Conservation (phyloP, 2,113 vertebrate species). For the Tylochromis polylepis region DNA sequence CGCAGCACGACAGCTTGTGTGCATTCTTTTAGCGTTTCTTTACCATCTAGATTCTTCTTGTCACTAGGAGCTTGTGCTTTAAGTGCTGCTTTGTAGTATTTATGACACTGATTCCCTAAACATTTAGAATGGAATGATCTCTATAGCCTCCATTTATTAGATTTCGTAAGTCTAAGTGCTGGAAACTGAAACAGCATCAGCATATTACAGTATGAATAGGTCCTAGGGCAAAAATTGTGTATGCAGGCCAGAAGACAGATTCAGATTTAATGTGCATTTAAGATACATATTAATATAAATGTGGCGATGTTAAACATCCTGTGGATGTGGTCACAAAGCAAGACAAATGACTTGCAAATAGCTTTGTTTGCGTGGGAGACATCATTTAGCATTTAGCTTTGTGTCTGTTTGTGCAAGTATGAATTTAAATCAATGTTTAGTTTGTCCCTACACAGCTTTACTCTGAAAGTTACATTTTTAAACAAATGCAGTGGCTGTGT, state of each 20-base stretch:
- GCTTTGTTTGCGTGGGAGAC: neutral
- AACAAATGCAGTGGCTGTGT: neutral
- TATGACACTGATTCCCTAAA: neutral
- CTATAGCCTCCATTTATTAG: neutral
- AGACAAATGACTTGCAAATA: neutral
- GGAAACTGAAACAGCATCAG: neutral
- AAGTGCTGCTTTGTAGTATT: neutral
- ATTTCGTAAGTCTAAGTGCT: neutral
- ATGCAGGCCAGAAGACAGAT: neutral
- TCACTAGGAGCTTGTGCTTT: neutral
- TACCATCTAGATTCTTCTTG: neutral
- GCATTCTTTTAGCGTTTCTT: neutral
- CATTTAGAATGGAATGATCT: neutral
- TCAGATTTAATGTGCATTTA: neutral
- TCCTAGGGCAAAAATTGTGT: neutral
- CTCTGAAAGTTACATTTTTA: neutral
- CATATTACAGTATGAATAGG: neutral
- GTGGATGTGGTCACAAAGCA: neutral
- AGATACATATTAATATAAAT: neutral
- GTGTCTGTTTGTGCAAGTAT: neutral
- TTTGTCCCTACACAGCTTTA: neutral
- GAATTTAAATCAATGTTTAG: neutral
- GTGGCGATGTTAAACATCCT: neutral
- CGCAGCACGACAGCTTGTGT: neutral
- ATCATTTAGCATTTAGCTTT: neutral